Percentiles rank a stretch among this genome's conserved stretches.
Evolutionary conservation across 2,797 vertebrate species (phyloP).

Genomic region (Pachyuromys duprasi): DNA sequence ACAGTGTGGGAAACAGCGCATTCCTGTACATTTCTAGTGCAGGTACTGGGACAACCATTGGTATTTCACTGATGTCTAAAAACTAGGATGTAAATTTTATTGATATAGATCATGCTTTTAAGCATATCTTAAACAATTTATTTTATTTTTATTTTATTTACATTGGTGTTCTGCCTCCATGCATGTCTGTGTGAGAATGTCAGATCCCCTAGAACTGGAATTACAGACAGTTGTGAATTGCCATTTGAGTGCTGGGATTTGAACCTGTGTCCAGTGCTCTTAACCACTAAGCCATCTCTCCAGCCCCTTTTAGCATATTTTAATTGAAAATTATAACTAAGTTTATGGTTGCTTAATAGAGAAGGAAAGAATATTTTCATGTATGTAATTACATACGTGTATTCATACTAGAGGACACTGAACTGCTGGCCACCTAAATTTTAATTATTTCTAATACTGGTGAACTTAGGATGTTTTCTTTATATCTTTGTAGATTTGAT

Average conservation of each 20-base stretch:
- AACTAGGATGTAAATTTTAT: background rate
- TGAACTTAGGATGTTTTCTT: constrained; percentile 49
- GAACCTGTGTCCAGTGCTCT: too few relatives aligned
- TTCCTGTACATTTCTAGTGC: background rate
- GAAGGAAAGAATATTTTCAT: background rate
- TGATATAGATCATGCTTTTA: background rate
- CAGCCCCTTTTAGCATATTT: background rate
- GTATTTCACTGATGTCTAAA: constrained; percentile 9
- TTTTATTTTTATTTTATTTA: too few relatives aligned
- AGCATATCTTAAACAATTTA: background rate
- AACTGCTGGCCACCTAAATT: constrained; percentile 25
- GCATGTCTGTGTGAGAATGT: too few relatives aligned
- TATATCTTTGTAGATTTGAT: constrained; percentile 14
- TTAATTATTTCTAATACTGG: constrained; percentile 33
- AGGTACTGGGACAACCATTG: background rate
- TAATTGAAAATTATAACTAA: constrained; percentile 44
- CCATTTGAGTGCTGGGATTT: too few relatives aligned
- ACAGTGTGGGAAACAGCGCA: background rate
- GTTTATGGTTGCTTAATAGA: constrained; percentile 20
- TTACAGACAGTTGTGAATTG: too few relatives aligned
- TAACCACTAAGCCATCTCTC: too few relatives aligned
- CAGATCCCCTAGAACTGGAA: too few relatives aligned
- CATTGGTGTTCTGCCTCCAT: too few relatives aligned
- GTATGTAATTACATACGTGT: background rate
- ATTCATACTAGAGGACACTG: constrained; percentile 2